Conservation (phyloP, 2,797 vertebrate species). For the Tamandua tetradactyla region DNA sequence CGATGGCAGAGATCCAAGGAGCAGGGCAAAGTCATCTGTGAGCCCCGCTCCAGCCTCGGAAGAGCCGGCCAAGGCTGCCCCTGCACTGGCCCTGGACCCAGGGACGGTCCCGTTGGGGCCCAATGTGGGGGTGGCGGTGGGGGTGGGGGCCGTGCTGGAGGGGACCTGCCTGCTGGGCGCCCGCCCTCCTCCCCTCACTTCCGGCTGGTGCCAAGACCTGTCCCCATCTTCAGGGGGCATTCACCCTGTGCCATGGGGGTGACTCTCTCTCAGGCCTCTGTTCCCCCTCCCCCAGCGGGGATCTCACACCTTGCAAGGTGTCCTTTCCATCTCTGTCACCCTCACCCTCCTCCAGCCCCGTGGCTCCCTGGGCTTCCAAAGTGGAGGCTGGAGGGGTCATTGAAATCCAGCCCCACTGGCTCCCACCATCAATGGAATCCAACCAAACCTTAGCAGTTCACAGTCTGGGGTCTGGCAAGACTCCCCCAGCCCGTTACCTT, state of each 20-base stretch:
- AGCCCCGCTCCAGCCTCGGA: neutral
- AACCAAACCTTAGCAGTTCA: neutral
- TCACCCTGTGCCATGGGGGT: neutral
- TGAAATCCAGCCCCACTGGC: neutral
- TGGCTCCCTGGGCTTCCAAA: neutral
- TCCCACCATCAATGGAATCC: neutral
- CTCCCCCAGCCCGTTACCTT: no score
- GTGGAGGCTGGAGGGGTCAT: no score
- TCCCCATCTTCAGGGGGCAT: neutral
- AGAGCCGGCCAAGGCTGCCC: neutral
- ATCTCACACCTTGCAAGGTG: neutral
- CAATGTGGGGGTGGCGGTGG: no score
- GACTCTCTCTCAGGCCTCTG: neutral
- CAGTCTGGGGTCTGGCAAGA: no score
- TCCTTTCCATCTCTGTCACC: neutral
- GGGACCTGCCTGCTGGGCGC: no score
- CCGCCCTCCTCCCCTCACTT: no score
- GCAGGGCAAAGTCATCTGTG: conserved; percentile 66
- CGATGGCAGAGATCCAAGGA: conserved; percentile 67
- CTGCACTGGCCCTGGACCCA: no score
- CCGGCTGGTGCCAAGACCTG: no score
- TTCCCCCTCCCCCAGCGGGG: neutral
- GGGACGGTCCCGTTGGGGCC: no score
- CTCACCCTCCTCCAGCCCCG: neutral
- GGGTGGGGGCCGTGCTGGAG: no score